Base-by-base conservation (phyloP, 2,888 invertebrate genomes). In the Ichneumoninae sp. region DNA sequence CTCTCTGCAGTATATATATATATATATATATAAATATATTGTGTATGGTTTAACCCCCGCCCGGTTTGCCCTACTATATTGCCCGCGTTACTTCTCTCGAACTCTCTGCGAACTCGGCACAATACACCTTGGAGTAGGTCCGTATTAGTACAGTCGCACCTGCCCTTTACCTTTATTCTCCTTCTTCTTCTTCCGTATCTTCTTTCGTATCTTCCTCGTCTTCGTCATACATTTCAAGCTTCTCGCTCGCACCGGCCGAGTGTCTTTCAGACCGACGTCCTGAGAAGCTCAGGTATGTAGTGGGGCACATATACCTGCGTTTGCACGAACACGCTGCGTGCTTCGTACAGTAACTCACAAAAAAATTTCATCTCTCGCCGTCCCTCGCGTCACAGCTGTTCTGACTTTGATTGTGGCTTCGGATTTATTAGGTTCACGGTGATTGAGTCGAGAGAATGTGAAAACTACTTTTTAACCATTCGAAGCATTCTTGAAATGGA, bases 121-220 rank as follows among this genome's bases (percentile, higher is more conserved):
- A 30, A 10, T 76, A 77, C 83, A 84, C 83, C 82, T 85, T 86
- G 81, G 82, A 85, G 85, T 86, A 87, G 87, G 87, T 83, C 84
- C 86, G 86, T 87, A 84, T 88, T 87, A 87, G 85, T 88, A 89
- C 89, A 89, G 87, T 90, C 91, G 90, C 93, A 93, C 93, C 92
- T 93, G 93, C 92, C 92, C 90, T 90, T 88, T 90, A 89, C 89
- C 90, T 90, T 90, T 89, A 89, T 84, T 78, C 62, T 60, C 57
- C 50, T 60, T 60, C 66, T 72, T 47, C 44, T 44, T 70, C 22
- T 30, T 71, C 30, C 60, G n/a, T n/a, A n/a, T 52, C 44, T 68
- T 74, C 65, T 68, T 57, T 62, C 40, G 62, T 47, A 22, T 52
- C 68, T 62, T 75, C 50, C 66, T 75, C 66, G 8, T 71, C 52